Percentiles rank a stretch among this genome's conserved stretches.
Evolutionary conservation across 1,140 invertebrate genomes (phyloP).

Genomic region (Drosophila mayri): DNA sequence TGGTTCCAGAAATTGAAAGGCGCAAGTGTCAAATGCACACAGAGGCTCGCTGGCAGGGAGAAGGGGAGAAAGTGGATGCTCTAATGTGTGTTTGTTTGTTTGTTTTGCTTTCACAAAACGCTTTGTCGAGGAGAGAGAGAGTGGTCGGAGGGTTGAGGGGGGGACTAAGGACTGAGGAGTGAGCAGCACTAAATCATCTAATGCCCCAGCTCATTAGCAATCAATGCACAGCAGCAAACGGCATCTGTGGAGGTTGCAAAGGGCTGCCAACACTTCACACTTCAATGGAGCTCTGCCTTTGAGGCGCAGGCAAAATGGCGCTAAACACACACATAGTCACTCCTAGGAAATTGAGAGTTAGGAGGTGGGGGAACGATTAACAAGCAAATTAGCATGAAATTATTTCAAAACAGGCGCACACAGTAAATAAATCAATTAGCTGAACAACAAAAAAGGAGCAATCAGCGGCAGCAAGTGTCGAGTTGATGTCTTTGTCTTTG

Average conservation of each 20-base stretch:
- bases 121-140: conserved; percentile 6
- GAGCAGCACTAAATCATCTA: conserved; percentile 73
- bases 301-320: conserved; percentile 49
- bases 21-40: conserved; percentile 54
- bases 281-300: conserved; percentile 65
- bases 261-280: conserved; percentile 72
- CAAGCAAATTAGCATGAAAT: conserved; percentile 81
- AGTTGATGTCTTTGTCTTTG: conserved; percentile 24
- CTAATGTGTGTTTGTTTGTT: conserved; percentile 61
- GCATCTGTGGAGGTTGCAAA: conserved; percentile 34
- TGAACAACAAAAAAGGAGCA: conserved; percentile 60
- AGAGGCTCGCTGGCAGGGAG: not conserved
- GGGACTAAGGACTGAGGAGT: conserved; percentile 8
- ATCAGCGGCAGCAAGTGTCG: conserved; percentile 40
- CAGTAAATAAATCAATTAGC: conserved; percentile 83
- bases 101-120: conserved; percentile 57
- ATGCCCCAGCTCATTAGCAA: conserved; percentile 80
- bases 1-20: conserved; percentile 56
- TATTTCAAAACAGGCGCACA: conserved; percentile 73
- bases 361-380: conserved; percentile 60
- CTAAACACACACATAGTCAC: conserved; percentile 27
- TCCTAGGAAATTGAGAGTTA: not conserved
- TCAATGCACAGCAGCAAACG: conserved; percentile 68
- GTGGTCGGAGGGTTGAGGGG: not conserved
- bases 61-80: conserved; percentile 7